Conservation (phyloP, 2,113 vertebrate genomes). For the Trematomus loennbergii region DNA sequence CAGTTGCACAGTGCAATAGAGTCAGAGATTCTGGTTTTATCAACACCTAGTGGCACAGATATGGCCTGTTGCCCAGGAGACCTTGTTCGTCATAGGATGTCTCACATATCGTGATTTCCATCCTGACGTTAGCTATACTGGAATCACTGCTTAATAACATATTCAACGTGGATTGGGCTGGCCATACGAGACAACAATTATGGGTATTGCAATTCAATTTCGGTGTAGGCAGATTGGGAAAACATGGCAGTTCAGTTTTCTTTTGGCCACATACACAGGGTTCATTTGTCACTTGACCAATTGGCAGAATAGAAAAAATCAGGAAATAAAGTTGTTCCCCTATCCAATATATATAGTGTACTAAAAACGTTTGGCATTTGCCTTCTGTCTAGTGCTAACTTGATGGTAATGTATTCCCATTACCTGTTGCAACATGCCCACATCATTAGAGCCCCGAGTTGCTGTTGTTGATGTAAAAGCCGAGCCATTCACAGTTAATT, state of each 20-base stretch:
- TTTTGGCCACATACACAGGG: neutral
- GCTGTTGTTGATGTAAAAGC: neutral
- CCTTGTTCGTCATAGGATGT: neutral
- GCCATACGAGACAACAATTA: neutral
- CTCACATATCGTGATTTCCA: constrained; percentile 3
- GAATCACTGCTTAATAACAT: neutral
- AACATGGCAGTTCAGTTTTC: neutral
- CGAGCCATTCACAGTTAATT: constrained; percentile 12
- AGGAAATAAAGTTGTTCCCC: neutral
- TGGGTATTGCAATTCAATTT: neutral
- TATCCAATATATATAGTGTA: neutral
- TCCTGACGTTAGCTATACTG: neutral
- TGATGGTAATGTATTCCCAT: neutral
- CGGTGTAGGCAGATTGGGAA: neutral
- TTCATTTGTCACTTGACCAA: neutral
- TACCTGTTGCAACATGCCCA: neutral
- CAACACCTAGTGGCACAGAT: neutral
- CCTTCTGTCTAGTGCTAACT: neutral
- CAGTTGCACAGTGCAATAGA: constrained; percentile 10
- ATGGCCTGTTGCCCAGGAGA: neutral
- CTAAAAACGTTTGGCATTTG: neutral
- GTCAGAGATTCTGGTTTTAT: constrained; percentile 4
- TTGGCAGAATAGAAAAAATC: neutral
- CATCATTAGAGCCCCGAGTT: neutral
- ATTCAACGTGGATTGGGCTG: neutral